phyloP scores from a whole-genome alignment of 2,113 vertebrate species.

The Tragelaphus strepsiceros region DNA sequence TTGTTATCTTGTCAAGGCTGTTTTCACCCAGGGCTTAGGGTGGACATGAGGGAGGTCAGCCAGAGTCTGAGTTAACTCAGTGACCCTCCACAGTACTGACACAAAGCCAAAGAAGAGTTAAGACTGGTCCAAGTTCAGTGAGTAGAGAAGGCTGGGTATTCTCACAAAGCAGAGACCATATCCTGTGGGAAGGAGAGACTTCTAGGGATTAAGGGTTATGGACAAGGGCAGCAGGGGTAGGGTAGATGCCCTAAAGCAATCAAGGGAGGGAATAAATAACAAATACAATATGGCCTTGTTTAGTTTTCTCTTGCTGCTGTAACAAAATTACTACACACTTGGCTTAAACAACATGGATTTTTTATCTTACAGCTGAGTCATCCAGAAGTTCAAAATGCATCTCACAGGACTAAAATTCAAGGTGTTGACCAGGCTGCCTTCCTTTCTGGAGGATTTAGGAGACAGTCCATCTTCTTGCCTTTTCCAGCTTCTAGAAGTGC shows the following conservation, averaged over 20 bases:
- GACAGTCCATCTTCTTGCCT: background rate
- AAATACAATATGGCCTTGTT: background rate
- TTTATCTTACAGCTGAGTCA: background rate
- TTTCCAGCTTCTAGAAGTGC: background rate
- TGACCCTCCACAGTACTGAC: background rate
- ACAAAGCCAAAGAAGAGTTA: background rate
- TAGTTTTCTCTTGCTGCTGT: background rate
- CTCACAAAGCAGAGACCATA: background rate
- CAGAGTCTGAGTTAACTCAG: background rate
- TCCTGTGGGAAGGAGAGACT: background rate
- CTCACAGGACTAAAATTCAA: background rate
- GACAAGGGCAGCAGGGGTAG: background rate
- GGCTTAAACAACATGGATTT: background rate
- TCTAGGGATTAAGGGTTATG: background rate
- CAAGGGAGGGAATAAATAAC: background rate
- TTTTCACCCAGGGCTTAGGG: background rate
- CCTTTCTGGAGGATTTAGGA: background rate
- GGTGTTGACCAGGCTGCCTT: background rate
- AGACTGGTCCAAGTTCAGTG: background rate
- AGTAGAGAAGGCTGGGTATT: background rate
- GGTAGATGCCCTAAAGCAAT: background rate
- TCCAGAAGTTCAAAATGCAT: background rate
- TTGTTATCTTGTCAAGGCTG: background rate
- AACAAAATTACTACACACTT: background rate
- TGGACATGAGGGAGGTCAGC: background rate